A percentile compares a stretch with the other conserved stretches of the same genome.
These are phyloP conservation scores for Ectropis grisescens DNA, from an alignment of 1,140 invertebrate genomes.

Conservation along the genomic window DNA sequence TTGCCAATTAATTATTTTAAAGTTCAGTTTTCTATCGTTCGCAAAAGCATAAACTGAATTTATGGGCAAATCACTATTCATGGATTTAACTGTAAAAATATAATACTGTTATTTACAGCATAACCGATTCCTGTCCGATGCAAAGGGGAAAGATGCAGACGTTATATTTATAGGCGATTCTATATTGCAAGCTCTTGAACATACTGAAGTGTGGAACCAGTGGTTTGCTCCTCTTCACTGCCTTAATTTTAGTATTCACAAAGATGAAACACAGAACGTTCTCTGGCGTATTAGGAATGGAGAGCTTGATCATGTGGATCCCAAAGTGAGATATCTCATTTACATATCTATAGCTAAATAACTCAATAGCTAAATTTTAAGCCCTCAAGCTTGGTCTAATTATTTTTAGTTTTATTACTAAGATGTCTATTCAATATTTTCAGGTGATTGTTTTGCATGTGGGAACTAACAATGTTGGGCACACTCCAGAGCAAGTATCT, in stretches of 20 bases:
- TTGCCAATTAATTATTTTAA: too few species aligned
- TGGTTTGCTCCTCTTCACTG: conserved; percentile 90
- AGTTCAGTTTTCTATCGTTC: too few species aligned
- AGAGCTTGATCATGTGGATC: conserved; percentile 87
- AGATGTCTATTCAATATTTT: conserved; percentile 7
- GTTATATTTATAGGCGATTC: conserved; percentile 94
- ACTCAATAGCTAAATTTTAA: too few species aligned
- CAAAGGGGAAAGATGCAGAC: conserved; percentile 89
- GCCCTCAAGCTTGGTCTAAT: too few species aligned
- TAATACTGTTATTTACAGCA: too few species aligned
- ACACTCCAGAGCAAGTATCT: conserved; percentile 82
- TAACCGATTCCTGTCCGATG: conserved; percentile 83
- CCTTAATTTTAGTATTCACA: conserved; percentile 91
- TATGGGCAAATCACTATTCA: too few species aligned
- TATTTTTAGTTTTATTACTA: too few species aligned
- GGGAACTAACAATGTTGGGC: conserved; percentile 88
- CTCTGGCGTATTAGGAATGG: conserved; percentile 91
- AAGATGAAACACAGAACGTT: conserved; percentile 89
- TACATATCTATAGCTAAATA: too few species aligned
- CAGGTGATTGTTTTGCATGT: conserved; percentile 88
- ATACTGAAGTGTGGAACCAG: conserved; percentile 87
- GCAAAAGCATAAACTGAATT: too few species aligned
- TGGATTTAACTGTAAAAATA: too few species aligned
- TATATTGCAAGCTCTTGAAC: conserved; percentile 82
- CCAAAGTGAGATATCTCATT: conserved; percentile 84